Evolutionary conservation across 1,140 invertebrate genomes (phyloP).

Genomic region (Drosophila micromelanica): DNA sequence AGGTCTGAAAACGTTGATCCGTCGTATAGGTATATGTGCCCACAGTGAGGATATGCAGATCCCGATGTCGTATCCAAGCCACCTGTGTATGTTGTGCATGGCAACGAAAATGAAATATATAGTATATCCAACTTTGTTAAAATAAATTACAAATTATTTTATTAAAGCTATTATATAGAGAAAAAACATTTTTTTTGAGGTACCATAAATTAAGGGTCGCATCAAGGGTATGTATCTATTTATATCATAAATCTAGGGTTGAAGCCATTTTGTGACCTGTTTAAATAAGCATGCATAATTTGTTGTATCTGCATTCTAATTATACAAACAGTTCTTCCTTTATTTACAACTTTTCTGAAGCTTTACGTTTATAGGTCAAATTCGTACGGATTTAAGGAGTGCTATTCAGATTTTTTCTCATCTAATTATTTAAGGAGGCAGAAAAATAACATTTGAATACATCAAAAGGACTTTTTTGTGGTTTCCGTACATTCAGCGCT

Average conservation of each 20-base stretch:
- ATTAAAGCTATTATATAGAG: too few species aligned
- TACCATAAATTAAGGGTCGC: too few species aligned
- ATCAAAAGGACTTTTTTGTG: constrained; percentile 31
- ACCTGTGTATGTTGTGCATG: constrained; percentile 49
- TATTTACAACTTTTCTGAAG: not conserved
- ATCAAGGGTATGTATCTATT: too few species aligned
- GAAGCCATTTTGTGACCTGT: not conserved
- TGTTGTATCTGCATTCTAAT: not conserved
- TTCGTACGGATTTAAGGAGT: not conserved
- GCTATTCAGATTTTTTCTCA: not conserved
- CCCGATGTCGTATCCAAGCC: constrained; percentile 90
- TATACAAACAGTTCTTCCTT: not conserved
- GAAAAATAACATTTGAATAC: constrained; percentile 29
- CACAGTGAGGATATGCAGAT: constrained; percentile 92
- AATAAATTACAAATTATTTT: too few species aligned
- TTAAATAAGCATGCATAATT: not conserved
- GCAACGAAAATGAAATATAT: not conserved
- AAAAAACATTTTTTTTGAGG: too few species aligned
- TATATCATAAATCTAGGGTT: not conserved
- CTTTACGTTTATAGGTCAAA: not conserved
- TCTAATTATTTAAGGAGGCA: not conserved
- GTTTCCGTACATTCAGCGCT: constrained; percentile 10
- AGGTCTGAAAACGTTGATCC: constrained; percentile 92
- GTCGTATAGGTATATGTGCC: constrained; percentile 92
- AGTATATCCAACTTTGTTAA: not conserved